Conservation (phyloP, 2,113 vertebrate species). For the pig (Sus scrofa) region DNA sequence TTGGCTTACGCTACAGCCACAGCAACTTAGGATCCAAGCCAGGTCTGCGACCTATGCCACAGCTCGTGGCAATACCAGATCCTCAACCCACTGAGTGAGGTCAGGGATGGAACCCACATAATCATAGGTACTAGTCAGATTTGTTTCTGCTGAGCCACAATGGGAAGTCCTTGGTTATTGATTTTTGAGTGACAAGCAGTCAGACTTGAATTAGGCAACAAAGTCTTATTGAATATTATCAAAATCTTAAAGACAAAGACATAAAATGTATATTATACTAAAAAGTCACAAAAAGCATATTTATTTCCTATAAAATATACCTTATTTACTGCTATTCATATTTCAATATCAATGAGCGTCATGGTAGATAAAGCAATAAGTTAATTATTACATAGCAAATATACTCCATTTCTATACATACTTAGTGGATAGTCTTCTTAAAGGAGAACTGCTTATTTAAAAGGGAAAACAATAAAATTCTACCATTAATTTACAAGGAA, state of each 20-base stretch:
- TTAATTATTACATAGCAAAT: background rate
- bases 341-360: constrained; percentile 2
- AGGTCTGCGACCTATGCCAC: too few species aligned
- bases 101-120: too few species aligned
- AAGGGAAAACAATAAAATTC: background rate
- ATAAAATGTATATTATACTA: background rate
- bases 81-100: too few species aligned
- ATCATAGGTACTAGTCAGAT: too few species aligned
- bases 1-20: too few species aligned
- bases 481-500: background rate
- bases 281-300: background rate
- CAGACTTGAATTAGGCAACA: background rate
- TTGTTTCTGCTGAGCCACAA: too few species aligned
- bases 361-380: background rate
- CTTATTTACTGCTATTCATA: background rate
- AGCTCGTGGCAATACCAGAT: too few species aligned
- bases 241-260: background rate
- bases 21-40: too few species aligned
- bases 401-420: background rate
- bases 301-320: background rate
- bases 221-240: background rate
- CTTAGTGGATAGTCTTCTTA: background rate
- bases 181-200: background rate
- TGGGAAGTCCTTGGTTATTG: background rate
- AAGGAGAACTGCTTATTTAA: background rate